phyloP scores from a whole-genome alignment of 1,140 invertebrate genomes.

The Drosophila asahinai region DNA sequence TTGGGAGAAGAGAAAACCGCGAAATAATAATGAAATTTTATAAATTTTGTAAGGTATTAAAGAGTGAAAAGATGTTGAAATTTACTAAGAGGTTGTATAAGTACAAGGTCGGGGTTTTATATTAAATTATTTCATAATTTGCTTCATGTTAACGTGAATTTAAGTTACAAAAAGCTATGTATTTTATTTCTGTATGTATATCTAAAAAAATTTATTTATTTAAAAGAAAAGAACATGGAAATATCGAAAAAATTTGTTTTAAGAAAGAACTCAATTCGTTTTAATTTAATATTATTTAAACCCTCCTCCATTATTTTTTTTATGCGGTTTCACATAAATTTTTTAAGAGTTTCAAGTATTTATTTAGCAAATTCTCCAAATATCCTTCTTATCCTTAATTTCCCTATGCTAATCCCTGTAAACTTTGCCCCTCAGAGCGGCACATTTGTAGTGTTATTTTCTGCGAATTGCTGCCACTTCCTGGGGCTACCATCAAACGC shows the following conservation, averaged over 20 bases:
- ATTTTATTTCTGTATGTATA: background rate
- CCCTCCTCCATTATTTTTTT: too few relatives aligned
- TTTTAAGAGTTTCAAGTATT: background rate
- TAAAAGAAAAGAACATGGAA: too few relatives aligned
- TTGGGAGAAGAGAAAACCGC: background rate
- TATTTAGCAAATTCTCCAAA: background rate
- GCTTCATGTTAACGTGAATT: too few relatives aligned
- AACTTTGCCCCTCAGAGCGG: background rate
- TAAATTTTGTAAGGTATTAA: constrained; percentile 12
- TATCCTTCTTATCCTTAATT: constrained; percentile 5
- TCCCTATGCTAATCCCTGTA: constrained; percentile 2
- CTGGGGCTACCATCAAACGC: constrained; percentile 35
- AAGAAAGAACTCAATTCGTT: too few relatives aligned
- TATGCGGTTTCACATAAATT: too few relatives aligned
- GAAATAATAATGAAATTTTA: constrained; percentile 31
- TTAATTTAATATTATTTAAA: too few relatives aligned
- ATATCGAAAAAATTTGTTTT: too few relatives aligned
- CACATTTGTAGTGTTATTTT: constrained; percentile 16
- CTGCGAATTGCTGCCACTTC: constrained; percentile 21
- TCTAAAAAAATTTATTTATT: too few relatives aligned
- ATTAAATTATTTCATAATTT: background rate
- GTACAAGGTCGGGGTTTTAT: background rate
- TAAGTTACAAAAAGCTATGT: background rate
- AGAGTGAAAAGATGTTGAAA: background rate
- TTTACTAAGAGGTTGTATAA: background rate